Base-by-base conservation (phyloP, 2,888 invertebrate genomes). In the Catotricha subobsoleta region DNA sequence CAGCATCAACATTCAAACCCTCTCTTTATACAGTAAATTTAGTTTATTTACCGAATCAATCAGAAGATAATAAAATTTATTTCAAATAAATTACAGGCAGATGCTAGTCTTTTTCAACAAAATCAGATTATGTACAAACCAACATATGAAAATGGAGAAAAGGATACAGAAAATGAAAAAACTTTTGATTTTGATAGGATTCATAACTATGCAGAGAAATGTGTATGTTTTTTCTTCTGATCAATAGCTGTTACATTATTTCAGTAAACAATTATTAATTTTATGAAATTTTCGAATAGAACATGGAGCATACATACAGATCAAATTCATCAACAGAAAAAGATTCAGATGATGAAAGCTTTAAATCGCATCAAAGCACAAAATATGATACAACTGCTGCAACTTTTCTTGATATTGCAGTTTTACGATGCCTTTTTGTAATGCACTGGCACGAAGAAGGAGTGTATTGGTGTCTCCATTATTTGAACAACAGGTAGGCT, bases 391-490 rank as follows among this genome's bases (percentile, higher is more conserved):
- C 82, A 2, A 71, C 78, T 12, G 79, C 86, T 16, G 98, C 98
- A 1, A 94, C 92, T 2, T 95, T 92, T 59, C 67, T 98, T 42
- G 98, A 99, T 60, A 88, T 99, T 1, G 91, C 94, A 3, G 94
- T 97, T 0, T 63, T 99, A 41, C 72, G 97, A 40, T 95, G 97
- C 57, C 69, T 99, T 12, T 94, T 98, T 57, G 83, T 94, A 45
- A 76, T 88, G 0, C 91, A 94, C 55, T 99, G 98, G 98, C 82
- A 88, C 56, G 95, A 97, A 57, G 95, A 97, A 58, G 98, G 98
- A 0, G 81, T 97, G 10, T 88, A 84, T 59, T 98, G 98, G 98
- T 92, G 91, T 12, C 64, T 97, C 23, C 84, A 88, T 58, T 95
- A 82, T 62, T 67, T 90, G 47, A 84, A 84, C 52, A 86, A 88